Evolutionary conservation across 2,113 vertebrate species (phyloP), one percentile per base, ranked within the genome.

Genomic region (Mesoclemmys tuberculata): DNA sequence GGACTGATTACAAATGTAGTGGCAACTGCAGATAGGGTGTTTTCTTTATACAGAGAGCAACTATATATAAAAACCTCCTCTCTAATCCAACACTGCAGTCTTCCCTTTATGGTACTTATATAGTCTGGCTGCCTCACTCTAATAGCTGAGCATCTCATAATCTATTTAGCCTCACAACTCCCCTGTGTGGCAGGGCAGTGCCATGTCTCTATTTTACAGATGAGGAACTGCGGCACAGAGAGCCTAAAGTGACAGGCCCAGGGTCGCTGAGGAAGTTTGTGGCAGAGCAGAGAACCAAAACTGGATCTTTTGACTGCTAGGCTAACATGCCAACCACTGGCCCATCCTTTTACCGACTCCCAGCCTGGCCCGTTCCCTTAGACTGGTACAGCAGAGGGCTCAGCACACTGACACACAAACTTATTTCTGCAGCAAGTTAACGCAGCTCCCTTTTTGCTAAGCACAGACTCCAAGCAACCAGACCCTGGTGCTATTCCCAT

Each of bases 161-260:
- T 91, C 41, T 78, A 80, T 54, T 0, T 1, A 58, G 35, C 14
- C 27, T 88, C 46, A 81, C 38, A 27, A 78, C 0, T 0, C 12
- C 71, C 84, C 82, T 49, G 77, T 64, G 56, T 89, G 68, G 6
- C 3, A 41, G 8, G 31, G 49, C 84, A 56, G 77, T 35, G 49
- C 7, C 56, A 5, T 58, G 74, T 41, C 35, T 41, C 2, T 12
- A 10, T 35, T 79, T 89, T 83, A 46, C 35, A 78, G 55, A 24
- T 80, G 31, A 52, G 46, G 41, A 85, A 58, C 44, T 56, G 58
- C 93, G n/a, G 21, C 41, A 82, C 10, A 93, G 56, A 78, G 86
- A 35, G 48, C 26, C 29, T 84, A 6, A 38, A 74, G 29, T 61
- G 56, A 52, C 68, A 84, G 21, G n/a, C 22, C n/a, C 68, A 41